Percentiles rank a stretch among this genome's conserved stretches.
Conservation (phyloP, 2,797 vertebrate genomes). For the Aeoliscus strigatus region DNA sequence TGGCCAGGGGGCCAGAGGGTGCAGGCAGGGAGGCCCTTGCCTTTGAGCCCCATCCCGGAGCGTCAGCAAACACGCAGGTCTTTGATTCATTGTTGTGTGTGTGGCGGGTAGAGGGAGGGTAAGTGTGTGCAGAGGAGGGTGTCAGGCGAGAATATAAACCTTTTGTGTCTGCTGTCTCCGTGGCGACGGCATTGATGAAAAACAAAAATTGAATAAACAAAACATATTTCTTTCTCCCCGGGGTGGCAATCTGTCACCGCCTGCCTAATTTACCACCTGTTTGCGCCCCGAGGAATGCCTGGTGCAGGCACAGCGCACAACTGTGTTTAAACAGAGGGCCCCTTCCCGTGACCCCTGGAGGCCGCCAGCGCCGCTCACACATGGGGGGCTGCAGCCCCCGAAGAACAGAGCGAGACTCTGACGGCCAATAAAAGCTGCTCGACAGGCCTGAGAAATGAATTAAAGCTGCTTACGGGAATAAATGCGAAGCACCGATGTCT, state of each 20-base stretch:
- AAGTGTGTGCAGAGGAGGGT: slow-evolving; percentile 60
- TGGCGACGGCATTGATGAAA: slow-evolving; percentile 63
- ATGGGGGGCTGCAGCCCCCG: slow-evolving; percentile 43
- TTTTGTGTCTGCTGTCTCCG: slow-evolving; percentile 65
- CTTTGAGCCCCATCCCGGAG: slow-evolving; percentile 59
- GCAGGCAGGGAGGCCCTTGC: slow-evolving; percentile 32
- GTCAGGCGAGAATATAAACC: slow-evolving; percentile 64
- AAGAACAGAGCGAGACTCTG: slow-evolving; percentile 52
- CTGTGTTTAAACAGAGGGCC: slow-evolving; percentile 76
- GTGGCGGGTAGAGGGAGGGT: slow-evolving; percentile 52
- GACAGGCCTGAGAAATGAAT: slow-evolving; percentile 73
- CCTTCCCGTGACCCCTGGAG: slow-evolving; percentile 72
- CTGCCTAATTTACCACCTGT: slow-evolving; percentile 74
- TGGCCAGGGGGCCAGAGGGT: no score
- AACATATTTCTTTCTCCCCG: slow-evolving; percentile 71
- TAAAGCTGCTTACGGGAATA: slow-evolving; percentile 37
- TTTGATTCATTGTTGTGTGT: slow-evolving; percentile 77
- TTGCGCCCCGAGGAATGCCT: slow-evolving; percentile 65
- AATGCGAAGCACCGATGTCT: slow-evolving; percentile 45
- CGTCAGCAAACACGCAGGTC: slow-evolving; percentile 67
- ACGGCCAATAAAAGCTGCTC: slow-evolving; percentile 52
- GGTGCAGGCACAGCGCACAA: slow-evolving; percentile 52
- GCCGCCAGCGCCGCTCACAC: slow-evolving; percentile 48
- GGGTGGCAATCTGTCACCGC: slow-evolving; percentile 70
- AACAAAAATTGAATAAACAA: slow-evolving; percentile 74